Evolutionary conservation across 2,888 invertebrate genomes (phyloP), one percentile per base, ranked within the genome.

Genomic region (Torymus aiolomorphi): DNA sequence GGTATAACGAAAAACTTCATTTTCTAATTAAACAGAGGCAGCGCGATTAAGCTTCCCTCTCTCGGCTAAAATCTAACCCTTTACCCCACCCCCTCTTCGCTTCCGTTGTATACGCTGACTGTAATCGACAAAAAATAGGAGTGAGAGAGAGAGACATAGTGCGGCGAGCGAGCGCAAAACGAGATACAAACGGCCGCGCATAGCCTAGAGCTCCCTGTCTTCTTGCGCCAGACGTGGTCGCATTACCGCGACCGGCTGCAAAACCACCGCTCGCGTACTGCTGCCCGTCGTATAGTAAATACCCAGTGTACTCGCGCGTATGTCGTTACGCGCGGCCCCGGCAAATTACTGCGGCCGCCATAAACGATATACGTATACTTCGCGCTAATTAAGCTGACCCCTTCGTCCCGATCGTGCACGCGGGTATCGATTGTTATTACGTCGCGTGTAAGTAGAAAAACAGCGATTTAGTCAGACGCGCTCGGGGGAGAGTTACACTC

Each of bases 261-360:
- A 88, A 88, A 88, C 88, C 78, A 24, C 56, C 61, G 11, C 24
- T 24, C 18, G 14, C 24, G 11, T 57, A 54, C 20, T 56, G 18
- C 85, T 63, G 79, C 81, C 80, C 79, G 83, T 84, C 84, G 87
- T 86, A 84, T 84, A 78, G 87, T 86, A 87, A 87, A 86, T 87
- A 86, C 85, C 83, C 74, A 5, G 20, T 20, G 20, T 20, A 2
- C 20, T 20, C 2, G 66, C 65, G 20, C 65, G 10, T 24, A 74
- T 61, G 74, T 76, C 80, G 80, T 80, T 76, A 83, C 82, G 82
- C 76, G 80, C 76, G 59, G 31, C 20, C 42, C 75, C 69, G 80
- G 83, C 83, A 84, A 86, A 86, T 85, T 85, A 85, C 85, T 83
- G 80, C 74, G 76, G 80, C 67, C 57, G 59, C 83, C 81, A 80